Evolutionary conservation across 2,888 invertebrate species (phyloP), one percentile per base, ranked within the genome.

Genomic region (Frankliniella fusca): DNA sequence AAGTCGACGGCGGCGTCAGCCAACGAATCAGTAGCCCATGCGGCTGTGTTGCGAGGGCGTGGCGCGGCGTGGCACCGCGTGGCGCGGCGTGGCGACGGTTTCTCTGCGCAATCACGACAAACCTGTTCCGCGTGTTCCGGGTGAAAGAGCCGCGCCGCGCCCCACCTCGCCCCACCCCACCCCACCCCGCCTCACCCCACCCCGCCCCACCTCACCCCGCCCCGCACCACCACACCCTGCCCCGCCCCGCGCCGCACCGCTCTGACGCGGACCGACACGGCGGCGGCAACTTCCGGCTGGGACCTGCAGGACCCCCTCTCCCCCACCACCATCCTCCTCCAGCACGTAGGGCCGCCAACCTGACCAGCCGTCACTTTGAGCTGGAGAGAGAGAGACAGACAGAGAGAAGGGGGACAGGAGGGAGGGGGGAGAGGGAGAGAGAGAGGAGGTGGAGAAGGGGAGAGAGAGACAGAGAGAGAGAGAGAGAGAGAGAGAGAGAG

Each of bases 91-190:
- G 38, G 38, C 12, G 70, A 76, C 70, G 70, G 70, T 76, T 76
- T 76, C 70, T 76, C 70, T 76, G 70, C 27, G 70, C 70, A 76
- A 76, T 76, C 70, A 76, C 70, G 70, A 76, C 70, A 76, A 76
- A 76, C 70, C 70, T 76, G 70, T 76, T 76, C 70, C 70, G 70
- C 27, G 70, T 76, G 70, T 76, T 76, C 70, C 70, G 70, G 70
- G 70, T 76, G 70, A 76, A 76, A 76, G 70, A 76, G 70, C 70
- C 27, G 27, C 23, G 12, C 23, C 70, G 23, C 9, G 70, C 70
- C 23, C 23, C 70, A 12, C 70, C n/a, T 7, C 23, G 23, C 70
- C 11, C n/a, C 70, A 23, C 70, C 70, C 20, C 70, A 23, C 23
- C 23, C n/a, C 23, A 23, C 70, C 23, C 11, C 70, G n/a, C 70